Evolutionary conservation across 2,113 vertebrate genomes (phyloP), one percentile per base, ranked within the genome.

Genomic region (Balaeniceps rex): DNA sequence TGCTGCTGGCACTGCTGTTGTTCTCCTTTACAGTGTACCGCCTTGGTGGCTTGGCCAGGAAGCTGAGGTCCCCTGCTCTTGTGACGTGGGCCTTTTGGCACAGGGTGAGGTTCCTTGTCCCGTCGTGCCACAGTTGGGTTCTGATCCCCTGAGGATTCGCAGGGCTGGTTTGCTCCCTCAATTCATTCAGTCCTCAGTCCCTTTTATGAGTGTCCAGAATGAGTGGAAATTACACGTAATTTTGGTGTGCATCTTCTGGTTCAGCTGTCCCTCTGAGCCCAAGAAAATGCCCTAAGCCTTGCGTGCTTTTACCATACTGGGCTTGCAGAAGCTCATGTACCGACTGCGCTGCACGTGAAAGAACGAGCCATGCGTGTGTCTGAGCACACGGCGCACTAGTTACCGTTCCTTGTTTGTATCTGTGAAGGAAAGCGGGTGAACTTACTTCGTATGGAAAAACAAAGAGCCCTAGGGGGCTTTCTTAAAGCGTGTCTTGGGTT

Each of bases 301-400:
- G 25, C 0, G 5, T 63, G 42, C 57, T 26, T 47, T 34, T 16
- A 51, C 1, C 24, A 0, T 12, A 0, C 12, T 13, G 60, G 52
- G 25, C 33, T 36, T 40, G 54, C 38, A 28, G 61, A 5, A 75
- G 66, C 38, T 88, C 22, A 1, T 22, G 46, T 28, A 7, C 23
- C 1, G 12, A 34, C 28, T 2, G 66, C 11, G 1, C 17, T 4
- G 12, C 33, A 2, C 0, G 4, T 15, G n/a, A 12, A 34, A 3
- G 44, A 24, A 3, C 12, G 54, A 79, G 38, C 38, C 34, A 8
- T 3, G 17, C 2, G 0, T 15, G 19, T 6, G 31, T n/a, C 51
- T 11, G 46, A 63, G 80, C 83, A 4, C 52, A 12, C 0, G 6
- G 40, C 5, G 5, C 0, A 0, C 29, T 25, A 1, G 22, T 42